Percentiles rank a stretch among this genome's conserved stretches.
phyloP scores from a whole-genome alignment of 2,888 invertebrate genomes.

The Heliconius cydno region DNA sequence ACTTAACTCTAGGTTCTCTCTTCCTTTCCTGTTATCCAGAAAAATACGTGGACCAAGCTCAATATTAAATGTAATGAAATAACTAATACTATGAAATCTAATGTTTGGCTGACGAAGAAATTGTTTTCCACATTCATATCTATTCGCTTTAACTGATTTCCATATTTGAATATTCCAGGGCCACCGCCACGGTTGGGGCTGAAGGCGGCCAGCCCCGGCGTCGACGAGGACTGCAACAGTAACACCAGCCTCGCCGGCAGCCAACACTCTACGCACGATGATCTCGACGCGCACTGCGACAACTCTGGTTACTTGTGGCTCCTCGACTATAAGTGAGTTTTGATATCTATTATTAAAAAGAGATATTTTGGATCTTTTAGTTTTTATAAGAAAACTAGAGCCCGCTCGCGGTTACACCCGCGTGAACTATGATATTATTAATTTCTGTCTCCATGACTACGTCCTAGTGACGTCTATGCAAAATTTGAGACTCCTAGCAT shows the following conservation, averaged over 20 bases:
- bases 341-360: background rate
- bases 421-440: too few species aligned
- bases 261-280: slow-evolving; percentile 77
- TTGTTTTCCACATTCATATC: slow-evolving; percentile 15
- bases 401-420: too few species aligned
- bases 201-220: slow-evolving; percentile 81
- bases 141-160: slow-evolving; percentile 19
- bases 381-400: too few species aligned
- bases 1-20: too few species aligned
- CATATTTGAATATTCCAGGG: slow-evolving; percentile 66
- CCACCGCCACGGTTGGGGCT: slow-evolving; percentile 82
- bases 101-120: background rate
- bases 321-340: slow-evolving; percentile 91
- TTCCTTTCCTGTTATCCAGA: too few species aligned
- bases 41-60: background rate
- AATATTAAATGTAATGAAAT: too few species aligned
- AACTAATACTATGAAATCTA: too few species aligned
- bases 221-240: slow-evolving; percentile 81
- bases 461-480: too few species aligned
- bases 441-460: too few species aligned
- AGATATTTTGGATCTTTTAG: background rate
- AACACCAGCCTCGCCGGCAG: slow-evolving; percentile 81
- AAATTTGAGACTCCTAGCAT: too few species aligned
- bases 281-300: slow-evolving; percentile 84
- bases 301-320: slow-evolving; percentile 97